Conservation (phyloP, 2,888 invertebrate species). For the Amorpha juglandis region DNA sequence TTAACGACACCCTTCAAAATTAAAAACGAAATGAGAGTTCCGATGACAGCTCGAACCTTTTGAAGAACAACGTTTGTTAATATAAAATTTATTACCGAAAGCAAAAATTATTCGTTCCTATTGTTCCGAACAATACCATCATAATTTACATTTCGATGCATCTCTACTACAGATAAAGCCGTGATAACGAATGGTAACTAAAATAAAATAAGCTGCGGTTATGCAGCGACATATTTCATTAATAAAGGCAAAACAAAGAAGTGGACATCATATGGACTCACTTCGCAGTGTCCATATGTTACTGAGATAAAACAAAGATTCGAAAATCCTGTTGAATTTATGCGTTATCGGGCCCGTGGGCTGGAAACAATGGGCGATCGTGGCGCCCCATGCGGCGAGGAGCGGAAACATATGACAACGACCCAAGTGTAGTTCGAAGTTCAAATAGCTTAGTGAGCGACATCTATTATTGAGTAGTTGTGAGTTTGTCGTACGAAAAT, state of each 20-base stretch:
- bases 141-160: slow-evolving; percentile 82
- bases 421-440: slow-evolving; percentile 28
- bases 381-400: slow-evolving; percentile 82
- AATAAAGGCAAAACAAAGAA: slow-evolving; percentile 82
- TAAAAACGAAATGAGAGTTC: slow-evolving; percentile 69
- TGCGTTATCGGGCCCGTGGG: slow-evolving; percentile 79
- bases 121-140: slow-evolving; percentile 81
- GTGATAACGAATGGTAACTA: slow-evolving; percentile 84
- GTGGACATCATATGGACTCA: slow-evolving; percentile 79
- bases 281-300: slow-evolving; percentile 84
- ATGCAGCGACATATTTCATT: slow-evolving; percentile 83
- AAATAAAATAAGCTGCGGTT: slow-evolving; percentile 79
- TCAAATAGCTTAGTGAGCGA: slow-evolving; percentile 54
- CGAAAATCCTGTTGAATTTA: slow-evolving; percentile 75
- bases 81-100: slow-evolving; percentile 75
- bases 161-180: slow-evolving; percentile 81
- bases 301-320: slow-evolving; percentile 83
- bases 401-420: slow-evolving; percentile 48
- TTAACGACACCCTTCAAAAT: slow-evolving; percentile 76
- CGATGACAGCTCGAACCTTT: slow-evolving; percentile 43
- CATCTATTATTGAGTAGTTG: slow-evolving; percentile 75
- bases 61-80: slow-evolving; percentile 62
- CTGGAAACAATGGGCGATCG: slow-evolving; percentile 78
- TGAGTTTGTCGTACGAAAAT: slow-evolving; percentile 41
- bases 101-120: slow-evolving; percentile 76